These are phyloP conservation scores for Tetragnatha versicolor DNA, from an alignment of 1,140 invertebrate species.

Conservation along the genomic window DNA sequence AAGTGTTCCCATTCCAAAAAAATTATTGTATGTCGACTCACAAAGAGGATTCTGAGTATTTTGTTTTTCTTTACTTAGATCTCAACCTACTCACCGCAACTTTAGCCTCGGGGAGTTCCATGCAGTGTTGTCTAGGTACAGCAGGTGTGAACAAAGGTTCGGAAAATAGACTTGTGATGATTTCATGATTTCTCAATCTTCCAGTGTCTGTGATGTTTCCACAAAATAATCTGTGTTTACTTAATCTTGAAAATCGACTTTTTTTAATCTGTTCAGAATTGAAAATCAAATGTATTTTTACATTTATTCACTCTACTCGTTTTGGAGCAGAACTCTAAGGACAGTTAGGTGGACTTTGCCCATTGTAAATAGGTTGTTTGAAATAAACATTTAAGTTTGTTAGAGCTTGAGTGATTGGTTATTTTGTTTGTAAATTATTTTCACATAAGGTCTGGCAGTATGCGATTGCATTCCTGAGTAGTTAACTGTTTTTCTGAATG, in stretches of 20 bases:
- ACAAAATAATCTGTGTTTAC: slow-evolving; percentile 13
- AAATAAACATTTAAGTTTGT: slow-evolving; percentile 40
- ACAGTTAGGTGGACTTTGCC: background rate
- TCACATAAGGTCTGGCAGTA: too few species aligned
- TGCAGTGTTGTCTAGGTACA: slow-evolving; percentile 12
- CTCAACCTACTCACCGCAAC: slow-evolving; percentile 26
- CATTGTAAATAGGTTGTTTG: slow-evolving; percentile 25
- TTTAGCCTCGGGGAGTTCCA: slow-evolving; percentile 36
- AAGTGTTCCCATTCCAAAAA: too few species aligned
- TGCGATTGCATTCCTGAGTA: too few species aligned
- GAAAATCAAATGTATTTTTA: slow-evolving; percentile 41
- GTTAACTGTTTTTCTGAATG: too few species aligned
- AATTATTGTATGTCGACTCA: too few species aligned
- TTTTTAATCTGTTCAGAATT: slow-evolving; percentile 1
- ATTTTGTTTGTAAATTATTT: background rate
- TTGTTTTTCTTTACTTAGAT: slow-evolving; percentile 14
- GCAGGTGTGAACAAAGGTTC: slow-evolving; percentile 49
- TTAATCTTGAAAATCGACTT: slow-evolving; percentile 39
- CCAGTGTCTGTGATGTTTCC: slow-evolving; percentile 40
- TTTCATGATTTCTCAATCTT: slow-evolving; percentile 28
- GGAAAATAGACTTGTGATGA: slow-evolving; percentile 29
- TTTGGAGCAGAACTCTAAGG: background rate
- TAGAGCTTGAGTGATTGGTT: background rate
- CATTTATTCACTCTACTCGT: slow-evolving; percentile 26
- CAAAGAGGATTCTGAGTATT: too few species aligned